Evolutionary conservation across 2,797 vertebrate genomes (phyloP).

Genomic region (Epinephelus awoara): DNA sequence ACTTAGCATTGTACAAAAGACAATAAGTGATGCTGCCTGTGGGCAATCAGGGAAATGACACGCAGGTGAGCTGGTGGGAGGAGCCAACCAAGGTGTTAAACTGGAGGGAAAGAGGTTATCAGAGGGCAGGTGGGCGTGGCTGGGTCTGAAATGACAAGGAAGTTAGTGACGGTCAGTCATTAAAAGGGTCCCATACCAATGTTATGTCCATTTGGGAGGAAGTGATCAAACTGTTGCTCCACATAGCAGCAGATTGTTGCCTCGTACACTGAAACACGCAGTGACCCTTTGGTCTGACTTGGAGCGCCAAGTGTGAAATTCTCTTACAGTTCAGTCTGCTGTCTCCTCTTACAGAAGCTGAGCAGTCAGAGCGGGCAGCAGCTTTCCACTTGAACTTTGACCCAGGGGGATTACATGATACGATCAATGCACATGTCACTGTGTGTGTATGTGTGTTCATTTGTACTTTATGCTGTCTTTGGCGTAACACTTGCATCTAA

Average conservation of each 20-base stretch:
- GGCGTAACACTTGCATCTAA: not conserved
- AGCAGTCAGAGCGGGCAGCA: constrained; percentile 9
- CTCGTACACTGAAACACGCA: not conserved
- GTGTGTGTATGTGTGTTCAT: not conserved
- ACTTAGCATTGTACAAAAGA: too few relatives aligned
- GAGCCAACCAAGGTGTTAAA: not conserved
- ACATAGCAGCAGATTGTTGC: constrained; percentile 11
- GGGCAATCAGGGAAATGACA: not conserved
- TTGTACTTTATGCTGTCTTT: constrained; percentile 18
- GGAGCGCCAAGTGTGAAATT: constrained; percentile 69
- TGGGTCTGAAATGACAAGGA: not conserved
- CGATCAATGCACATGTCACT: not conserved
- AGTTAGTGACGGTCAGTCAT: not conserved
- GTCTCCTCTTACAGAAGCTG: constrained; percentile 66
- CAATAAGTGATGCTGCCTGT: not conserved
- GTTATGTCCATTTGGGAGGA: too few relatives aligned
- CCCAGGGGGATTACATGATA: constrained; percentile 26
- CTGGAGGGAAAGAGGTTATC: not conserved
- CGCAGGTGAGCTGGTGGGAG: not conserved
- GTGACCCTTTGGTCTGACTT: constrained; percentile 15
- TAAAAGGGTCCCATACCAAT: not conserved
- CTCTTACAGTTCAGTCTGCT: constrained; percentile 34
- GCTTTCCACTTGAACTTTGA: constrained; percentile 59
- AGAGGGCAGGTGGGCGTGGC: not conserved
- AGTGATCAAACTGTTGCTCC: not conserved